Evolutionary conservation across 2,888 invertebrate genomes (phyloP).

Genomic region (Limnephilus rhombicus): DNA sequence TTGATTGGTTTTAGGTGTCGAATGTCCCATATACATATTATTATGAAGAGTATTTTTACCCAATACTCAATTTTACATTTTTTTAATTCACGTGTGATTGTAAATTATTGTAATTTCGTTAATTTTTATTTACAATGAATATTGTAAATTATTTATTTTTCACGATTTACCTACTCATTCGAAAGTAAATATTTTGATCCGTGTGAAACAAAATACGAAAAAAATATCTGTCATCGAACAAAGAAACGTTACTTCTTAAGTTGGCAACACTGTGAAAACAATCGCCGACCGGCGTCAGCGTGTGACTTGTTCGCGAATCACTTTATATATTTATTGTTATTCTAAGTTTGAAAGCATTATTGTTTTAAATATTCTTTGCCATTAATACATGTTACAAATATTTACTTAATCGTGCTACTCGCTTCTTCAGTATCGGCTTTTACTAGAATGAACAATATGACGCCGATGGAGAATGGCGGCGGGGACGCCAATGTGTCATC

Average conservation of each 20-base stretch:
- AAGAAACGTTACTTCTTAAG: slow-evolving; percentile 50
- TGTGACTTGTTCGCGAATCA: slow-evolving; percentile 50
- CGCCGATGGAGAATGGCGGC: slow-evolving; percentile 76
- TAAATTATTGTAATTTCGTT: too few species aligned
- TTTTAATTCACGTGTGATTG: too few species aligned
- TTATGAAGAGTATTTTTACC: too few species aligned
- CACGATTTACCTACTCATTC: neutral
- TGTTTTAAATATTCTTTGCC: neutral
- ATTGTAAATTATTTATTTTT: neutral
- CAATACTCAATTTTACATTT: too few species aligned
- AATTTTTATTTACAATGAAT: neutral
- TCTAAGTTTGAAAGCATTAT: slow-evolving; percentile 3
- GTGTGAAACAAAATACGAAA: slow-evolving; percentile 47
- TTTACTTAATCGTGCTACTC: slow-evolving; percentile 28
- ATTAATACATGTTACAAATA: slow-evolving; percentile 29
- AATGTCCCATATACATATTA: too few species aligned
- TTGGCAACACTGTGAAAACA: slow-evolving; percentile 63
- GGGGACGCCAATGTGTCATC: slow-evolving; percentile 78
- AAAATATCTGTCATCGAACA: slow-evolving; percentile 59
- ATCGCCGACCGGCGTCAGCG: slow-evolving; percentile 63
- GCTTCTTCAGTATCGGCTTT: slow-evolving; percentile 46
- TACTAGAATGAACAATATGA: slow-evolving; percentile 72
- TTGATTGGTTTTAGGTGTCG: too few species aligned
- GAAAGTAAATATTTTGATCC: slow-evolving; percentile 2
- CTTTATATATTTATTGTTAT: slow-evolving; percentile 33